These are phyloP conservation scores for Hoplias malabaricus DNA, from an alignment of 2,113 vertebrate genomes.

Conservation along the genomic window DNA sequence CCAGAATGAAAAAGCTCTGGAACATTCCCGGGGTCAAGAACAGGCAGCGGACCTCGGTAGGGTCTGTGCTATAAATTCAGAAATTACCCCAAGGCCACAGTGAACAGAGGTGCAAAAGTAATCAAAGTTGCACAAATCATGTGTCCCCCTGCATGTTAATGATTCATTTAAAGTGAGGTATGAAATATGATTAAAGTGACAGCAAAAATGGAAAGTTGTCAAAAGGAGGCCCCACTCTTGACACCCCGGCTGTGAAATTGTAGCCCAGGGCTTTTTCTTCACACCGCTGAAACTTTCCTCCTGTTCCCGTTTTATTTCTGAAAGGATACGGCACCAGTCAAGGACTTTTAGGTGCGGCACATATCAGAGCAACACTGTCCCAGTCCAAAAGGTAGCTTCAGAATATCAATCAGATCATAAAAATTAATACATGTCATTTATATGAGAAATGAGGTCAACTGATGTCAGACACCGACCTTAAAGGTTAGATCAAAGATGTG, in stretches of 20 bases:
- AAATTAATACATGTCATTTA: background rate
- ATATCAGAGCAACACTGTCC: background rate
- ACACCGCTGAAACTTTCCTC: conserved; percentile 12
- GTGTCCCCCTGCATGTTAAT: conserved; percentile 27
- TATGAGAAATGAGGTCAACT: background rate
- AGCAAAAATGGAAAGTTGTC: conserved; percentile 28
- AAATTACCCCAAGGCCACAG: conserved; percentile 2
- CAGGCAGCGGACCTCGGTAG: background rate
- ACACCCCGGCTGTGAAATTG: conserved; percentile 39
- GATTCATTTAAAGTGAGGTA: conserved; percentile 31
- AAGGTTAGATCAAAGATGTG: background rate
- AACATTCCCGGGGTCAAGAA: background rate
- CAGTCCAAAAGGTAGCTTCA: no score
- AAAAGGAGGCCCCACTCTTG: conserved; percentile 2
- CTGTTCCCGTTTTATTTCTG: background rate
- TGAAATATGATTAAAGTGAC: conserved; percentile 48
- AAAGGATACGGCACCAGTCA: conserved; percentile 27
- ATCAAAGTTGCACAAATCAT: conserved; percentile 17
- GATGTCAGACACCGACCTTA: no score
- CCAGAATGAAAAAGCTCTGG: background rate
- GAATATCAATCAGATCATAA: background rate
- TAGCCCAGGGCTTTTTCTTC: conserved; percentile 40
- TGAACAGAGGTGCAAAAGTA: background rate
- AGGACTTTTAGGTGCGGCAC: conserved; percentile 29
- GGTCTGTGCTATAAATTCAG: background rate